Conservation (phyloP, 92 coral and sea anemone genomes). For the Metridium senile region DNA sequence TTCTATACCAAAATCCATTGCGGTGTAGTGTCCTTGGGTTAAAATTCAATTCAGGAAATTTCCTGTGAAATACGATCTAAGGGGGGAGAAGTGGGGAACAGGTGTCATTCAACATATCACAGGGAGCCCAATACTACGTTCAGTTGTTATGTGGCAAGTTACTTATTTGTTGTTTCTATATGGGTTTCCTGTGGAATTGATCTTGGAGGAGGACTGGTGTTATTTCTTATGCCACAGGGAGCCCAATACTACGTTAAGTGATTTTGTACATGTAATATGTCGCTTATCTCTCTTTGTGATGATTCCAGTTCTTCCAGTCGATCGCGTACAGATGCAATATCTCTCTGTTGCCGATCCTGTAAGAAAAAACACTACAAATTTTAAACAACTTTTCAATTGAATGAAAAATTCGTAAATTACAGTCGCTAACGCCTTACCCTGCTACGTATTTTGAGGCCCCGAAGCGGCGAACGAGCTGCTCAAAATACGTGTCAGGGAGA, state of each 20-base stretch:
- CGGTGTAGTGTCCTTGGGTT: too few species aligned
- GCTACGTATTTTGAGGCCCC: too few species aligned
- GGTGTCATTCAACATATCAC: background rate
- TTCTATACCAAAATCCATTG: too few species aligned
- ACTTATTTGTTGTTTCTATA: background rate
- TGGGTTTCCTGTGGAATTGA: background rate
- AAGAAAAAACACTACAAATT: background rate
- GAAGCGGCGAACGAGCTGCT: too few species aligned
- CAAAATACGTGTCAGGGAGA: too few species aligned
- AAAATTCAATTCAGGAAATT: too few species aligned
- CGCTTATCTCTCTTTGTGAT: constrained; percentile 59
- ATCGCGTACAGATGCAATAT: constrained; percentile 54
- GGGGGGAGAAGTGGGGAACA: background rate
- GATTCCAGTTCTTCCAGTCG: constrained; percentile 65
- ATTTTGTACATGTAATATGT: constrained; percentile 45
- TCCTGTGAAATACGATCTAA: background rate
- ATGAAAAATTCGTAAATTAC: background rate
- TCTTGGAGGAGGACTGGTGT: background rate
- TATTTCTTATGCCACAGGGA: background rate
- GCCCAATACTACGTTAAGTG: background rate
- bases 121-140: background rate
- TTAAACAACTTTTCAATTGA: background rate
- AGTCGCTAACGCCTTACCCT: background rate
- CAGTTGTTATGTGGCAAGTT: background rate
- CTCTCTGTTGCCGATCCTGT: constrained; percentile 72